phyloP scores from a whole-genome alignment of 2,113 vertebrate species.

The Psittacula cyanocephala region DNA sequence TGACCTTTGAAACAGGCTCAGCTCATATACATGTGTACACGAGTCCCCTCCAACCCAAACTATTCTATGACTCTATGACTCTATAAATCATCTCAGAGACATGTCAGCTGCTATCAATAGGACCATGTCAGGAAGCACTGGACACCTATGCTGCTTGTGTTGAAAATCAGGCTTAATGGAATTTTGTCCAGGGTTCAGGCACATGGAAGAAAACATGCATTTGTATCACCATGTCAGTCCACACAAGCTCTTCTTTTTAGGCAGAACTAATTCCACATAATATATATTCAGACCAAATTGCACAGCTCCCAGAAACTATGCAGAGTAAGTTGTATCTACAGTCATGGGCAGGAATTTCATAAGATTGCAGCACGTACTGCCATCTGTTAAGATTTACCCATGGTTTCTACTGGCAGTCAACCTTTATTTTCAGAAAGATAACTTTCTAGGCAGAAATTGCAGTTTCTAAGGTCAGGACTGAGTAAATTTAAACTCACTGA shows the following conservation, averaged over 20 bases:
- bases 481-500: neutral
- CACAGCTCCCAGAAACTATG: neutral
- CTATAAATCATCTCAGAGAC: neutral
- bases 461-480: neutral
- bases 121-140: neutral
- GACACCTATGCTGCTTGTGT: neutral
- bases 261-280: neutral
- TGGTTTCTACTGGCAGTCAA: neutral
- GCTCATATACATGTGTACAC: neutral
- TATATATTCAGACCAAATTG: neutral
- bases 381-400: constrained; percentile 36
- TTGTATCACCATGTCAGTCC: neutral
- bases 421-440: neutral
- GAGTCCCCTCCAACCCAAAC: neutral
- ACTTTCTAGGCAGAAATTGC: constrained; percentile 6
- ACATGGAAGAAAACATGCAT: neutral
- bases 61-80: neutral
- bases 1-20: neutral
- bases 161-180: neutral
- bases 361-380: neutral
- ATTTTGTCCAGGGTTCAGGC: neutral
- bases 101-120: neutral
- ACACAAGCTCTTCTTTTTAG: neutral
- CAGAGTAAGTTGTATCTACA: neutral
- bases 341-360: neutral